Evolutionary conservation across 2,888 invertebrate species (phyloP).

Genomic region (Stenodema calcarata): DNA sequence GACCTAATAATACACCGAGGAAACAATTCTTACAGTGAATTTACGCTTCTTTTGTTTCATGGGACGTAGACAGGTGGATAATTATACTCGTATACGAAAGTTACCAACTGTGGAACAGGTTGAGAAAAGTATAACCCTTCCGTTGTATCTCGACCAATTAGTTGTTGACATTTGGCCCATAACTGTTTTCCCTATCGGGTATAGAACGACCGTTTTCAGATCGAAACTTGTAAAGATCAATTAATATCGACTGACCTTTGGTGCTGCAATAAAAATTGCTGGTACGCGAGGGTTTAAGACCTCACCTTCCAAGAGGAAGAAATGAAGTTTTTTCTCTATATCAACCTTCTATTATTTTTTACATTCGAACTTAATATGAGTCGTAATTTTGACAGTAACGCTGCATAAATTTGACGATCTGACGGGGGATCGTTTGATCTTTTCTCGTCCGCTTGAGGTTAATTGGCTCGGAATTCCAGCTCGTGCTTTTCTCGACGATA

Average conservation of each 20-base stretch:
- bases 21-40: not conserved
- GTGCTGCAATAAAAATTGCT: not conserved
- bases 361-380: not conserved
- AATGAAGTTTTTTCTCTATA: not conserved
- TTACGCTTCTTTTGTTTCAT: not conserved
- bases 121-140: not conserved
- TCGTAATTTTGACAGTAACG: not conserved
- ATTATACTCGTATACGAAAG: not conserved
- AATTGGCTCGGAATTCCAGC: not conserved
- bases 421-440: not conserved
- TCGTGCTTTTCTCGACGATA: not conserved
- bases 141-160: not conserved
- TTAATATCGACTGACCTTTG: not conserved
- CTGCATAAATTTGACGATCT: not conserved
- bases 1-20: not conserved
- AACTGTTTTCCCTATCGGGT: not conserved
- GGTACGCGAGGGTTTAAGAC: not conserved
- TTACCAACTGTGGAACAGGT: not conserved
- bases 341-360: too few relatives aligned
- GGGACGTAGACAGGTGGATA: not conserved
- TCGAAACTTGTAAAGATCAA: not conserved
- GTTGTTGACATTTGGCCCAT: not conserved
- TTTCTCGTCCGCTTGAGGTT: not conserved
- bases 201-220: not conserved
- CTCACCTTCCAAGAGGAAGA: not conserved